These are phyloP conservation scores for Aurelia sp. DNA, from an alignment of 30 jellyfish, hydroid and myxozoan species.

Conservation along the genomic window DNA sequence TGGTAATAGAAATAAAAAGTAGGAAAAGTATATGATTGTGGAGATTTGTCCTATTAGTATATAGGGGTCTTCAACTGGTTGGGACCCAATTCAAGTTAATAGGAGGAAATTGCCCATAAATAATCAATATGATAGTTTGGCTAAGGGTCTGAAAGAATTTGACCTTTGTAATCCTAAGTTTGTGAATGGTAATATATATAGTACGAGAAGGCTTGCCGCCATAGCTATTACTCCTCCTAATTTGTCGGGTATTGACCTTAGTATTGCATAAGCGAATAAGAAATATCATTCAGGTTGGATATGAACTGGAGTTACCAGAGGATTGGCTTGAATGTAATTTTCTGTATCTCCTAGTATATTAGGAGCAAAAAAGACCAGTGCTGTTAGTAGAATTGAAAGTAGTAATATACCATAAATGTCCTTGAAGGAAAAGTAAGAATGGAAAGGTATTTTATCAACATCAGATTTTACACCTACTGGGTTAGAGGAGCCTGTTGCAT, in stretches of 20 bases:
- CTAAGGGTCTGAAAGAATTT: conserved; percentile 9
- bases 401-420: conserved; percentile 21
- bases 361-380: conserved; percentile 13
- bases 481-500: conserved; percentile 47
- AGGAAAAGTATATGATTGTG: conserved; percentile 18
- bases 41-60: conserved; percentile 35
- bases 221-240: conserved; percentile 66
- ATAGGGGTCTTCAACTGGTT: conserved; percentile 66
- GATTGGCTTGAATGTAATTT: conserved; percentile 55
- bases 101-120: conserved; percentile 20
- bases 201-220: not conserved
- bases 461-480: conserved; percentile 44
- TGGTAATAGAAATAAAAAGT: conserved; percentile 14
- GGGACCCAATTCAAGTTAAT: conserved; percentile 57
- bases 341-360: conserved; percentile 55
- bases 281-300: conserved; percentile 67
- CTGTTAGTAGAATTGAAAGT: not conserved
- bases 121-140: conserved; percentile 14
- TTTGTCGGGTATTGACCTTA: conserved; percentile 58
- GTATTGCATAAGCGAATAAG: conserved; percentile 49
- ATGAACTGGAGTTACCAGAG: conserved; percentile 63
- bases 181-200: not conserved
- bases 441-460: conserved; percentile 53
- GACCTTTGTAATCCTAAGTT: not conserved
- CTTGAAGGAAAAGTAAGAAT: conserved; percentile 49